These are phyloP conservation scores for Eilema depressum DNA, from an alignment of 2,888 invertebrate species.

Conservation along the genomic window DNA sequence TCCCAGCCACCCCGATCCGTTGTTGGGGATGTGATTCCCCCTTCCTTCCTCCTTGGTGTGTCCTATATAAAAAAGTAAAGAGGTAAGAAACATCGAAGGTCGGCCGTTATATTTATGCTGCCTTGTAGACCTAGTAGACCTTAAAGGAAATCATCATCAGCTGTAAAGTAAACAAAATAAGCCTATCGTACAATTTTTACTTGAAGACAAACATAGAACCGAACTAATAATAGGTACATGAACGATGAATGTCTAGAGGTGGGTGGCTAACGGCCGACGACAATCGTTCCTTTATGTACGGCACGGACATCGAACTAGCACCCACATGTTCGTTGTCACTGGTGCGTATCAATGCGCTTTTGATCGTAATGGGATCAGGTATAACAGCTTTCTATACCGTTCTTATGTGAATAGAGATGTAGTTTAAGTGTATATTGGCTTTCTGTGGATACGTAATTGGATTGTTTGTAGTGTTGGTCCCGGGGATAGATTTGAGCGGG, in stretches of 20 bases:
- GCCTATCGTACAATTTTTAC: background rate
- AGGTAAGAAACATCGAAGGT: no score
- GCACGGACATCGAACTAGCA: constrained; percentile 77
- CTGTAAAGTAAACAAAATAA: background rate
- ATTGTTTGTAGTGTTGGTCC: no score
- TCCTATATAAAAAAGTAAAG: no score
- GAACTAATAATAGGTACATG: constrained; percentile 49
- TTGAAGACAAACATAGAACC: constrained; percentile 39
- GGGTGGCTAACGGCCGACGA: constrained; percentile 71
- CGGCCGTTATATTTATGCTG: no score
- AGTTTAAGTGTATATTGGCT: background rate
- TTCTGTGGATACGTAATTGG: no score
- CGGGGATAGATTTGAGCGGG: background rate
- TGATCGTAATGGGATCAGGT: constrained; percentile 36
- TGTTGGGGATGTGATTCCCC: no score
- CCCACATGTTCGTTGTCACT: constrained; percentile 72
- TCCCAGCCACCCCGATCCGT: no score
- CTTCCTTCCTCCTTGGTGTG: no score
- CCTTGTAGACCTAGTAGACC: no score
- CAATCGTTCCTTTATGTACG: constrained; percentile 75
- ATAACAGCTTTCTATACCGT: constrained; percentile 26
- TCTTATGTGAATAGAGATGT: constrained; percentile 7
- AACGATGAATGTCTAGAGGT: constrained; percentile 56
- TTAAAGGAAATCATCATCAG: no score
- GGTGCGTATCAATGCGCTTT: constrained; percentile 42